Evolutionary conservation across 2,797 vertebrate genomes (phyloP).

Genomic region (Gymnothorax reevesii): DNA sequence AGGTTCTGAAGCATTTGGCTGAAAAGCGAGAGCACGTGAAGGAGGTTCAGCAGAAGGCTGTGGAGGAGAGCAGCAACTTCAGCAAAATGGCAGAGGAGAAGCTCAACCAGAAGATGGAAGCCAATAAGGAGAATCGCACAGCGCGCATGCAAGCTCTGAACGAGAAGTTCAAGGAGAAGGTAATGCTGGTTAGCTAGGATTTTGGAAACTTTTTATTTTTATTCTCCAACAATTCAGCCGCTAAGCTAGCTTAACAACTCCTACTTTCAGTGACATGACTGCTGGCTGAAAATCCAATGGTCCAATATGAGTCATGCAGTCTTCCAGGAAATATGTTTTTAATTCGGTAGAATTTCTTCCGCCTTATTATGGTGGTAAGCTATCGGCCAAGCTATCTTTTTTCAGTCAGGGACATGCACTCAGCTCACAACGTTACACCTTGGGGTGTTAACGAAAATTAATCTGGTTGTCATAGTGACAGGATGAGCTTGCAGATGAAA

Average conservation of each 20-base stretch:
- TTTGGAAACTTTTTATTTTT: neutral
- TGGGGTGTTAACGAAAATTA: neutral
- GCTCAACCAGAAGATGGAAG: too few relatives aligned
- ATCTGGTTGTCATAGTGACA: neutral
- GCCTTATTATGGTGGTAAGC: neutral
- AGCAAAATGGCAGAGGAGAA: too few relatives aligned
- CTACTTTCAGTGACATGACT: neutral
- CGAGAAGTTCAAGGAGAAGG: conserved; percentile 93
- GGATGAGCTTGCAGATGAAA: neutral
- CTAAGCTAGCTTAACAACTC: neutral
- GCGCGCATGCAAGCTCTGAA: conserved; percentile 81
- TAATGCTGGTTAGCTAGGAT: conserved; percentile 42
- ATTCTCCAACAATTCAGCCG: neutral
- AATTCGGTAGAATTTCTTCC: neutral
- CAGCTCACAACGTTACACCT: neutral
- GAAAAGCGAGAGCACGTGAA: too few relatives aligned
- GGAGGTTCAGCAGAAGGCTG: too few relatives aligned
- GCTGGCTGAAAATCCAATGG: neutral
- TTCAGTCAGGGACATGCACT: neutral
- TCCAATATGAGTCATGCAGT: too few relatives aligned
- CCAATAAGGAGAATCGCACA: too few relatives aligned
- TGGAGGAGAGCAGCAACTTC: too few relatives aligned
- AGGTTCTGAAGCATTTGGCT: too few relatives aligned
- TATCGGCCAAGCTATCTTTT: neutral
- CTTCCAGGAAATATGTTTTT: neutral